Evolutionary conservation across 2,113 vertebrate genomes (phyloP), one percentile per base, ranked within the genome.

Genomic region (Rhinolophus ferrumequinum): DNA sequence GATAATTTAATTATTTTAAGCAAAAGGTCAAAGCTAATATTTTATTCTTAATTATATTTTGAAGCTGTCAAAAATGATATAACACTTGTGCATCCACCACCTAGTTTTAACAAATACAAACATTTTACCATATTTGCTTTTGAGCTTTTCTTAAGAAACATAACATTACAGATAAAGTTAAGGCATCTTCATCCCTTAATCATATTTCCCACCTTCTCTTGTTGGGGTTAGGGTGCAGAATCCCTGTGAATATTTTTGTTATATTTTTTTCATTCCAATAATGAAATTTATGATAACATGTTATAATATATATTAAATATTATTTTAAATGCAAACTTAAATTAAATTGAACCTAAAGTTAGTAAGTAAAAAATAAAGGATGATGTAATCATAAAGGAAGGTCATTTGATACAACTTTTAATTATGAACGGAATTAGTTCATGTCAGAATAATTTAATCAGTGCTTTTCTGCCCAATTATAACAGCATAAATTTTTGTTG

Each of bases 251-350:
- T 82, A 82, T 73, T 77, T 90, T 90, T 81, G 44, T 92, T 64
- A 10, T 67, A 70, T 47, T 79, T 86, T 62, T 67, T 56, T 88
- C 93, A 33, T 26, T 60, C 33, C 79, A 72, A 19, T 85, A 88
- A 66, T 94, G 22, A 52, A 86, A 62, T 92, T 69, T 86, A 82
- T 80, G 1, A 30, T 70, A 70, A 9, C 56, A 41, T 83, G 18
- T 44, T 83, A 90, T 70, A 80, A 58, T 79, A 54, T 73, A 8
- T 60, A 33, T 88, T 82, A 60, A 82, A 72, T 93, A 50, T 69
- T 70, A 83, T 69, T 91, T 94, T 75, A 38, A 47, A 91, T 70
- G 8, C 5, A 86, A 97, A 41, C 83, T 92, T 52, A 94, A 94
- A 94, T 85, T 91, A 94, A 87, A 67, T 81, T 58, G 52, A 70